Conservation (phyloP, 2,888 invertebrate species). For the Bugula neritina region DNA sequence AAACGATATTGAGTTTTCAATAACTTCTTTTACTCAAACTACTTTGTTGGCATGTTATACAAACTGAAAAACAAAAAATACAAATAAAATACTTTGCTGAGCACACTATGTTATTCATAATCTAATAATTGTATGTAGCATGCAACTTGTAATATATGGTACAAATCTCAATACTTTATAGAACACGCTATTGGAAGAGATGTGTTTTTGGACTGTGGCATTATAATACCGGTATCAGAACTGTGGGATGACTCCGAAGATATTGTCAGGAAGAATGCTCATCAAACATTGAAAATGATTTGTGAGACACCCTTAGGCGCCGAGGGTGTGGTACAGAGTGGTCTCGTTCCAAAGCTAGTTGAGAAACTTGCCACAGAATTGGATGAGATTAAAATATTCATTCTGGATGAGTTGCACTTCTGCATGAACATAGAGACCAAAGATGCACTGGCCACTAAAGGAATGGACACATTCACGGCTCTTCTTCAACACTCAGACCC, state of each 20-base stretch:
- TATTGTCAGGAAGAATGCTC: slow-evolving; percentile 50
- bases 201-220: slow-evolving; percentile 45
- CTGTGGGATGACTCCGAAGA: slow-evolving; percentile 51
- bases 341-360: slow-evolving; percentile 46
- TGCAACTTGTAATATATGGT: too few relatives aligned
- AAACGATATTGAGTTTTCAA: too few relatives aligned
- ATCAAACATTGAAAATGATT: slow-evolving; percentile 50
- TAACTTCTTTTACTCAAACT: too few relatives aligned
- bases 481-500: slow-evolving; percentile 41
- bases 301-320: slow-evolving; percentile 50
- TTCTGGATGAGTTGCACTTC: slow-evolving; percentile 52
- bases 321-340: slow-evolving; percentile 48
- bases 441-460: slow-evolving; percentile 39
- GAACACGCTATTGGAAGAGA: slow-evolving; percentile 53
- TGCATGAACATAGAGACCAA: slow-evolving; percentile 49
- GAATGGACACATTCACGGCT: slow-evolving; percentile 47
- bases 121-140: too few relatives aligned
- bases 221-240: slow-evolving; percentile 45
- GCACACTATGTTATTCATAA: too few relatives aligned
- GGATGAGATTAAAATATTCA: slow-evolving; percentile 53
- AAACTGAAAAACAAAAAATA: too few relatives aligned
- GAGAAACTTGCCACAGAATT: slow-evolving; percentile 46
- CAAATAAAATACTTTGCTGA: too few relatives aligned
- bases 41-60: too few relatives aligned
- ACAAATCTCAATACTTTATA: too few relatives aligned